Conservation (phyloP, 2,888 invertebrate species). For the Elysia crispata region DNA sequence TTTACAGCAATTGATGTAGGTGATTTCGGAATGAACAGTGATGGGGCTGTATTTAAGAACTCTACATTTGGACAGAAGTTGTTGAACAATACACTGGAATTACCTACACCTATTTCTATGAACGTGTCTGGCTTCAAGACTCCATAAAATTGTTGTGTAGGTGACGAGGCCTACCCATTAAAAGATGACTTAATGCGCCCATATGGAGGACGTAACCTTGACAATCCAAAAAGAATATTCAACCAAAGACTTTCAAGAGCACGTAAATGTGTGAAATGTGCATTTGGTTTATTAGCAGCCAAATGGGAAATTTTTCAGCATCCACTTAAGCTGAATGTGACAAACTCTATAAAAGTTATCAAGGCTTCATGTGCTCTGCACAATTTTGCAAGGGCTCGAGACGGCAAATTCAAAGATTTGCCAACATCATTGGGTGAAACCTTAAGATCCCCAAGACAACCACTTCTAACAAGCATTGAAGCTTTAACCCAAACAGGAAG, state of each 20-base stretch:
- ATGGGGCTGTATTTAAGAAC: conserved; percentile 12
- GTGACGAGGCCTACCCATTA: conserved; percentile 1
- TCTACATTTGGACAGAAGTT: not conserved
- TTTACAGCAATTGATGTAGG: conserved; percentile 17
- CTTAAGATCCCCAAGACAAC: too few relatives aligned
- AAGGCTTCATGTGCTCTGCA: conserved; percentile 6
- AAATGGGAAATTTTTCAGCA: conserved; percentile 3
- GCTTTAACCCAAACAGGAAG: not conserved
- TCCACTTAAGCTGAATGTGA: not conserved
- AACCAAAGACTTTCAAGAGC: conserved; percentile 3
- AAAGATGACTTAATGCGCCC: not conserved
- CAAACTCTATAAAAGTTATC: not conserved
- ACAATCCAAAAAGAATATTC: conserved; percentile 3
- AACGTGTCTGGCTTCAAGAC: not conserved
- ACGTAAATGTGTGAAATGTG: conserved; percentile 6
- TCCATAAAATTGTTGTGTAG: not conserved
- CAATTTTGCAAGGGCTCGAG: conserved; percentile 2
- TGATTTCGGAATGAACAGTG: conserved; percentile 22
- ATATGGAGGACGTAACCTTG: not conserved
- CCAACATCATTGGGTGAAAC: not conserved
- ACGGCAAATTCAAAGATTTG: conserved; percentile 2
- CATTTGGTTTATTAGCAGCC: not conserved
- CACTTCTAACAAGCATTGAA: not conserved
- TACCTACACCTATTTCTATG: not conserved
- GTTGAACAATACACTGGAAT: not conserved